A percentile compares a stretch with the other conserved stretches of the same genome.
These are phyloP conservation scores for Iphiclides podalirius DNA, from an alignment of 2,888 invertebrate genomes.

Conservation along the genomic window DNA sequence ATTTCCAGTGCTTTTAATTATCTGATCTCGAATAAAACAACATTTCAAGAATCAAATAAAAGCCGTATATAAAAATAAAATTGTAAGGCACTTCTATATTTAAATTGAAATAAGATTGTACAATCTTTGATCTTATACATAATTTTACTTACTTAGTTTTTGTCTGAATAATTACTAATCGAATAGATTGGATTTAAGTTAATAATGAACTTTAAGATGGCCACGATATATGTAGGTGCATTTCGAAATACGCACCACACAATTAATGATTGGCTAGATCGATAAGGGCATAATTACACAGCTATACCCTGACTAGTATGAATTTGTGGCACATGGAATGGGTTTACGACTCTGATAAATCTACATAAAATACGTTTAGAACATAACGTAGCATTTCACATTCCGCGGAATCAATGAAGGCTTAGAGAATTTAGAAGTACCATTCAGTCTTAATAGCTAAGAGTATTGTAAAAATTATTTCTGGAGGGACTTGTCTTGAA, in stretches of 20 bases:
- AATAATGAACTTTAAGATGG: slow-evolving; percentile 41
- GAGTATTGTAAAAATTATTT: slow-evolving; percentile 66
- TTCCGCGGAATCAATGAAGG: slow-evolving; percentile 35
- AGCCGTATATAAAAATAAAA: slow-evolving; percentile 69
- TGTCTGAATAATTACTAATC: slow-evolving; percentile 47
- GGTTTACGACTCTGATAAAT: slow-evolving; percentile 53
- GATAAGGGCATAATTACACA: slow-evolving; percentile 49
- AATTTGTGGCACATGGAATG: slow-evolving; percentile 68
- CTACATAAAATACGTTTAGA: slow-evolving; percentile 34
- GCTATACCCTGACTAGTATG: slow-evolving; percentile 70
- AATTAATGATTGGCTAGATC: slow-evolving; percentile 37
- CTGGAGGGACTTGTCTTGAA: slow-evolving; percentile 72
- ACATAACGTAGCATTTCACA: slow-evolving; percentile 9
- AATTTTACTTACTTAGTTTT: slow-evolving; percentile 50
- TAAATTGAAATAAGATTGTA: slow-evolving; percentile 62
- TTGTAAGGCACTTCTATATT: slow-evolving; percentile 79
- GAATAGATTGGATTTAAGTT: slow-evolving; percentile 42
- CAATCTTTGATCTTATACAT: slow-evolving; percentile 52
- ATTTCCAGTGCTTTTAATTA: slow-evolving; percentile 57
- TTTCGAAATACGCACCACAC: slow-evolving; percentile 26
- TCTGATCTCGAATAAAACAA: slow-evolving; percentile 43
- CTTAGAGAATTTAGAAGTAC: slow-evolving; percentile 53
- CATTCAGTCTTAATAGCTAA: slow-evolving; percentile 75
- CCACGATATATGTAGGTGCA: slow-evolving; percentile 27
- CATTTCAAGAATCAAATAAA: slow-evolving; percentile 39